Evolutionary conservation across 2,113 vertebrate species (phyloP), one percentile per base, ranked within the genome.

Genomic region (Vicugna pacos): DNA sequence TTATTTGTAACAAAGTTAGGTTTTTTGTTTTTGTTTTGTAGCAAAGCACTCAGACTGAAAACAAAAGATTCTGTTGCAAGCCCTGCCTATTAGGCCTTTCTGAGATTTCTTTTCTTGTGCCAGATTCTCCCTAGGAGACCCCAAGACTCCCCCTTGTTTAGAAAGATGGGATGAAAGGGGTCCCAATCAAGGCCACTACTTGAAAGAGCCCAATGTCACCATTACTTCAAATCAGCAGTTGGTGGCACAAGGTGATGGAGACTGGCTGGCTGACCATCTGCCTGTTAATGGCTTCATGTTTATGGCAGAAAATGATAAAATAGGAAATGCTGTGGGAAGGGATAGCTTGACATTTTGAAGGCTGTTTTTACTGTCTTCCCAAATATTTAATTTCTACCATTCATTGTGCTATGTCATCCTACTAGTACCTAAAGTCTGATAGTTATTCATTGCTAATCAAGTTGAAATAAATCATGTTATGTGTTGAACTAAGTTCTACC

Each of bases 371-470:
- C 19, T 6, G 16, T 85, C 17, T 2, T 42, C 8, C 87, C 56
- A 91, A 58, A 73, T 90, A 56, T 52, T 65, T 32, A 89, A 58
- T 72, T 94, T 81, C 17, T n/a, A n/a, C 35, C 48, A 35, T 65
- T 94, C 24, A 30, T 52, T 81, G 60, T 26, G n/a, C 65, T 67
- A 26, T 91, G 6, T 81, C 19, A 14, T 38, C 58, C 42, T 54
- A 58, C n/a, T 87, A 76, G 50, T 87, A 1, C 48, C 91, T 84
- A 2, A 16, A 65, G 65, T 97, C n/a, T 64, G 65, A 76, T 70
- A 56, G 42, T 92, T 95, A 95, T 84, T 65, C 24, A 24, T 89
- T 64, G 62, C 95, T 94, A 91, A 95, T 81, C 73, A 80, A 20
- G 6, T 87, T 91, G 65, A 96, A 96, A 91, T 86, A 77, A 97